Base-by-base conservation (phyloP, 2,888 invertebrate species). In the Sacculina carcini region DNA sequence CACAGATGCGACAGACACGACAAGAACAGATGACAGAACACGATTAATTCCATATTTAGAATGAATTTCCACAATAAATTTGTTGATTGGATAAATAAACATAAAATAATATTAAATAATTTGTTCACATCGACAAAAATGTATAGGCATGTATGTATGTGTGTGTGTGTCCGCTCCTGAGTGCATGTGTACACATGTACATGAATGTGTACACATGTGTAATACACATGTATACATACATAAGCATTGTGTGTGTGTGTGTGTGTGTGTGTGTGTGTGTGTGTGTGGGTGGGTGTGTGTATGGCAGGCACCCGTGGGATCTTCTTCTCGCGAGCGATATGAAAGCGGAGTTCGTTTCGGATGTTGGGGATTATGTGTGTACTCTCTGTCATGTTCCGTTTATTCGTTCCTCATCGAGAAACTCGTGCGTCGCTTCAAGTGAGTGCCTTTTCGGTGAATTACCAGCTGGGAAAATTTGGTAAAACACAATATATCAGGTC, bases 311-410 rank as follows among this genome's bases (percentile, higher is more conserved):
- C 60, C 64, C 3, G 58, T 58, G 12, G 66, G 65, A 10, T 63
- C 65, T n/a, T 52, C 54, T 3, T 52, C 55, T 24, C 63, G 64
- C 53, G 58, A 58, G 31, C 59, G 60, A 14, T 94, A 92, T 62
- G 86, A 90, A 64, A 78, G 79, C 36, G 94, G 94, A 0, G 87
- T 94, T 0, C 73, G 90, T 39, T 86, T 90, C 61, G 94, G 92
- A 12, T 92, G 90, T 61, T 85, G 86, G 79, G 90, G 89, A 26
- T 94, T 94, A 92, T 81, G 89, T 0, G 60, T 72, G 52, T 73
- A 73, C 60, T 90, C 90, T 0, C 65, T 92, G n/a, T 87, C 90
- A 1, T 92, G 92, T 62, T 82, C 90, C 14, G 76, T 84, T 61
- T 94, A 94, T 66, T 92, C 92, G 0, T 72, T 81, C 48, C 64